Conservation (phyloP, 1,140 invertebrate species). For the Ditylenchus dipsaci region DNA sequence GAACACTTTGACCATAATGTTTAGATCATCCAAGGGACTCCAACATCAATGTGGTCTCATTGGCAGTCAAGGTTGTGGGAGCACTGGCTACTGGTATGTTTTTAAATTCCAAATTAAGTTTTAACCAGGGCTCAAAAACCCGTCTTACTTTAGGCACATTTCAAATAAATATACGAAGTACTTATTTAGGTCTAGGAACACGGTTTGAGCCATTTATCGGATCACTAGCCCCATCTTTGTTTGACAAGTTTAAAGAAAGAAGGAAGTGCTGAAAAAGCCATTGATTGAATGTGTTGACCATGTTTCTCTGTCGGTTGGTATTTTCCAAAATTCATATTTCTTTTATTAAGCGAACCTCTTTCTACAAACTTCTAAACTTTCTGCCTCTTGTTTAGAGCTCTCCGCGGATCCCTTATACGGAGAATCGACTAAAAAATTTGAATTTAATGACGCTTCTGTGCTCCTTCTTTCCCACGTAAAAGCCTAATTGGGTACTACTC, state of each 20-base stretch:
- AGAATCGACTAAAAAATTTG: too few relatives aligned
- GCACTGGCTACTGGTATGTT: slow-evolving; percentile 77
- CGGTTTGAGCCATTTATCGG: slow-evolving; percentile 12
- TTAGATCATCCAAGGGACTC: slow-evolving; percentile 74
- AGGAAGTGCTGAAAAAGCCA: slow-evolving; percentile 67
- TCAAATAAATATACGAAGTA: not conserved
- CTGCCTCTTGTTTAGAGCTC: too few relatives aligned
- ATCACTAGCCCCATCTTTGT: slow-evolving; percentile 68
- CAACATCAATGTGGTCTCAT: slow-evolving; percentile 83
- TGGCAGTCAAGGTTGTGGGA: slow-evolving; percentile 77
- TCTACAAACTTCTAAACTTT: too few relatives aligned
- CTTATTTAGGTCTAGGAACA: not conserved
- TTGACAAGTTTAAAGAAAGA: slow-evolving; percentile 98
- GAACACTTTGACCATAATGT: not conserved
- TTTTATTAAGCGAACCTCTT: not conserved
- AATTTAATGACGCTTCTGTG: too few relatives aligned
- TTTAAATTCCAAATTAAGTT: not conserved
- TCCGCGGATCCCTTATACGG: too few relatives aligned
- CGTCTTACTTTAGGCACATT: not conserved
- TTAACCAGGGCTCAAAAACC: too few relatives aligned
- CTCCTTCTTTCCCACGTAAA: too few relatives aligned
- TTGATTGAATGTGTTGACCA: slow-evolving; percentile 76
- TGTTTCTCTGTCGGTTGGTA: slow-evolving; percentile 62
- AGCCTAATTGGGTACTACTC: too few relatives aligned
- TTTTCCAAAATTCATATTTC: not conserved